Conservation (phyloP, 2,113 vertebrate genomes). For the Vidua chalybeata region DNA sequence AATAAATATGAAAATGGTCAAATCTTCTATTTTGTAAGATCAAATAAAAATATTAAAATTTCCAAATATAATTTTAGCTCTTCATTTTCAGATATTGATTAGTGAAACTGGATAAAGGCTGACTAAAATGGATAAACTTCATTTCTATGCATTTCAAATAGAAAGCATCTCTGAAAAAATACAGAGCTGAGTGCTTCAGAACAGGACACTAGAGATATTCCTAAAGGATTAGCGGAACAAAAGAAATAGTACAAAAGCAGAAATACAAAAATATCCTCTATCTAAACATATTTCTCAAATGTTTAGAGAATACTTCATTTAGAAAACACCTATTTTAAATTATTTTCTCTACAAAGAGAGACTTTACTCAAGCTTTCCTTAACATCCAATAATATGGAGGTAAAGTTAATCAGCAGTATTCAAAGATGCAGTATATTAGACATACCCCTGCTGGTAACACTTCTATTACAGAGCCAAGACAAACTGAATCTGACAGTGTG, state of each 20-base stretch:
- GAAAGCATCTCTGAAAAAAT: neutral
- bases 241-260: neutral
- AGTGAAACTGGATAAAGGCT: neutral
- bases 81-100: neutral
- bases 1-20: neutral
- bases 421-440: neutral
- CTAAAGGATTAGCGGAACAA: neutral
- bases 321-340: neutral
- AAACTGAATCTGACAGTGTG: neutral
- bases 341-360: neutral
- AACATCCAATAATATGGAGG: neutral
- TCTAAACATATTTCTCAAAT: neutral
- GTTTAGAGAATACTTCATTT: neutral
- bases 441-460: neutral
- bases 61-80: neutral
- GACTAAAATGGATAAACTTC: neutral
- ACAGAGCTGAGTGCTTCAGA: accelerated
- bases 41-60: neutral
- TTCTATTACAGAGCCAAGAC: neutral
- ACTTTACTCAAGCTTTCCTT: neutral
- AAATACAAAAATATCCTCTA: neutral
- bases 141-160: neutral
- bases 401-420: neutral
- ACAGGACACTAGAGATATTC: neutral
- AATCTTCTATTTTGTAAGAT: neutral